Conservation (phyloP, 2,888 invertebrate species). For the Pterostichus niger region DNA sequence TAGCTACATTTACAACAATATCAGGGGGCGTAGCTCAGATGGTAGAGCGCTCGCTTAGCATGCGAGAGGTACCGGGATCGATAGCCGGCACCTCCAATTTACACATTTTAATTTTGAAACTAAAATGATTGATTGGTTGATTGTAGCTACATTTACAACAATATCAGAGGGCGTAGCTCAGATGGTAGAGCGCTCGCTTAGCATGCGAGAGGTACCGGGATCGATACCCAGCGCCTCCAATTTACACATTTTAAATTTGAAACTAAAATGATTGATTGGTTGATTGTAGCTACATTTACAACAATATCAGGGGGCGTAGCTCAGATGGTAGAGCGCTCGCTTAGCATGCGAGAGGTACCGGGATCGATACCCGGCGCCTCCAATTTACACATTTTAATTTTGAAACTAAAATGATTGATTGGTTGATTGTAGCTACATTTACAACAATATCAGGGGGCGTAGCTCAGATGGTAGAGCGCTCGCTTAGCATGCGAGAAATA, state of each 20-base stretch:
- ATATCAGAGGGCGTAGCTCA: constrained; percentile 76
- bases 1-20: background rate
- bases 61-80: constrained; percentile 81
- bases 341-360: constrained; percentile 81
- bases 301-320: constrained; percentile 75
- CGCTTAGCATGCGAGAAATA: constrained; percentile 81
- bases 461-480: constrained; percentile 81
- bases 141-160: no score
- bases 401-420: background rate
- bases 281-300: no score
- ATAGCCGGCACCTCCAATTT: constrained; percentile 71
- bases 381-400: constrained; percentile 15
- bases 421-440: no score
- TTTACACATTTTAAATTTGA: constrained; percentile 1
- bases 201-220: constrained; percentile 81
- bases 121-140: no score
- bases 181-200: constrained; percentile 81
- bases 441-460: constrained; percentile 71
- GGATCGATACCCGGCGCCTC: constrained; percentile 77
- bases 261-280: no score
- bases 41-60: constrained; percentile 81
- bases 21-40: constrained; percentile 78
- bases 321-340: constrained; percentile 81
- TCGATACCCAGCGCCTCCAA: constrained; percentile 74
- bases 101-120: background rate